Base-by-base conservation (phyloP, 2,113 vertebrate species). In the Petroica traversi region DNA sequence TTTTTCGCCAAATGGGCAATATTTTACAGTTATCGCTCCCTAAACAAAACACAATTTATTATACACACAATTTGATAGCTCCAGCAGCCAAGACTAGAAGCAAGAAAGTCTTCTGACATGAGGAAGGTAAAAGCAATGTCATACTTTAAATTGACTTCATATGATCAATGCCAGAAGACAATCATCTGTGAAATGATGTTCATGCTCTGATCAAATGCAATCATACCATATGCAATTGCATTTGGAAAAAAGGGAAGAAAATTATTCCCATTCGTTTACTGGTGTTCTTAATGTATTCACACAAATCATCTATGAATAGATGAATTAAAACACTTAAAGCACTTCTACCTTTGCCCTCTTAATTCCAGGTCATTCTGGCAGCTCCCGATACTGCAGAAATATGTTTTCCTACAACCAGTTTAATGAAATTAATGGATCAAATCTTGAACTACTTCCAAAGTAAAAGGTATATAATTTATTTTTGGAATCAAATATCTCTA, bases 11-110 rank as follows among this genome's bases (percentile, higher is more conserved):
- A 94, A 90, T 66, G 51, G 63, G 79, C 71, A 88, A 43, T 94
- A 92, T 83, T 93, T 96, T 85, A 87, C 49, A 91, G 49, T 71
- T 96, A 96, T 13, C 1, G 0, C 62, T 82, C 74, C 78, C 89
- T 82, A 94, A 96, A 93, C 71, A 95, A 95, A 91, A 71, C 67
- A 82, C 71, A 88, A 94, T 95, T 94, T 94, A 95, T 96, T 95
- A 95, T 54, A 62, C 28, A 79, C 62, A 85, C 46, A 71, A 74
- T 79, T 88, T 88, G 75, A 93, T 55, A 95, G 69, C 74, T 73
- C 58, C 0, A 2, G 63, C 75, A 93, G 63, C 59, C 69, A 63
- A 67, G 55, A 63, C 43, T 48, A 66, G 71, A 85, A 73, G 78
- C 7, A 90, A 91, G 73, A 85, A 73, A 43, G 29, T 54, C 71